Evolutionary conservation across 2,113 vertebrate species (phyloP), one percentile per base, ranked within the genome.

Genomic region (Alexandromys fortis): DNA sequence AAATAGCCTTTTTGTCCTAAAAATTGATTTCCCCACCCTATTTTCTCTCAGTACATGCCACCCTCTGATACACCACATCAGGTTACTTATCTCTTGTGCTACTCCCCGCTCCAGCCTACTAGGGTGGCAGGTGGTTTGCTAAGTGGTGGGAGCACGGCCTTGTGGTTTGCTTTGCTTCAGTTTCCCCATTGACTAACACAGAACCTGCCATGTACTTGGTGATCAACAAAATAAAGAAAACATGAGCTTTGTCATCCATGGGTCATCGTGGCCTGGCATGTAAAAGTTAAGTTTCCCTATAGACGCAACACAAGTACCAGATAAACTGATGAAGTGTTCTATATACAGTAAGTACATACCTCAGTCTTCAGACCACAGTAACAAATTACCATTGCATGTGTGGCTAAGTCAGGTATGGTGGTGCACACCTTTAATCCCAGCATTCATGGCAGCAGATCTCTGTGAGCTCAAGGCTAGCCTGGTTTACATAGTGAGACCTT

Each of bases 1-100:
- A 28, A 42, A 67, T 45, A 58, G 10, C 13, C 14, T 73, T 45
- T 26, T 45, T 47, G 89, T 81, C 38, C 61, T 61, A n/a, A n/a
- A 33, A 24, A 33, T 3, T 52, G 45, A 68, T 22, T 67, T 63
- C 16, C 8, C 24, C 5, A 16, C 22, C 35, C 30, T 19, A 38
- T 8, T 4, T 33, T 3, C 0, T n/a, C 68, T 17, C 26, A 52
- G 45, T 3, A 5, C 4, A 26, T 28, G 38, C 11, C 1, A 63
- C 3, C 49, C 49, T 55, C 11, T 21, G 3, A 1, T 33, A 22
- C 4, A 8, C 81, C 7, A 81, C 52, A 45, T 26, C 24, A 79
- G 35, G 30, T 55, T 3, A 21, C 14, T 24, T 49, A 12, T 75
- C 42, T 68, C 6, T 28, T 35, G 1, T 45, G 65, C 0, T 19